Evolutionary conservation across 2,797 vertebrate genomes (phyloP).

Genomic region (Gallinago nigripennis): DNA sequence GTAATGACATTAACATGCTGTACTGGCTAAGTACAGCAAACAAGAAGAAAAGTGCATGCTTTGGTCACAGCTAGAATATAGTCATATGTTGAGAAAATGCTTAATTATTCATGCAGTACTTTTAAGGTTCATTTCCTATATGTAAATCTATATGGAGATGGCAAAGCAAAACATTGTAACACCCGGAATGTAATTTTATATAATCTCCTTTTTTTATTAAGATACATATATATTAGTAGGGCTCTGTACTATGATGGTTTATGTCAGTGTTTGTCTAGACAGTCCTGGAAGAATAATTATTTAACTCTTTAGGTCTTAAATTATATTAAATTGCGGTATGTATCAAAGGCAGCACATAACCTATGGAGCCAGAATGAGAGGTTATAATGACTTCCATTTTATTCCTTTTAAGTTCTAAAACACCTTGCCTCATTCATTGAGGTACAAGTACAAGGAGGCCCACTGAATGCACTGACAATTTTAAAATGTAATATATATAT

Average conservation of each 20-base stretch:
- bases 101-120: not conserved
- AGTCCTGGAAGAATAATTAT: not conserved
- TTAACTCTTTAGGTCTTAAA: slow-evolving; percentile 24
- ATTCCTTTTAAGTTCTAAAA: slow-evolving; percentile 29
- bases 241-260: not conserved
- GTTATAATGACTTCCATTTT: not conserved
- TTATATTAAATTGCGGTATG: not conserved
- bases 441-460: not conserved
- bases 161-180: not conserved
- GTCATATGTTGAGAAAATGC: not conserved
- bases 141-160: not conserved
- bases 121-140: not conserved
- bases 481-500: not conserved
- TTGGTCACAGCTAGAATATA: not conserved
- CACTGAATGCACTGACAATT: not conserved
- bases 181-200: not conserved
- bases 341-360: slow-evolving; percentile 23
- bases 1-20: not conserved
- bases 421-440: not conserved
- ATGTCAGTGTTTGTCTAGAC: slow-evolving; percentile 51
- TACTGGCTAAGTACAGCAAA: not conserved
- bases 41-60: not conserved
- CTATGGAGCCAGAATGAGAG: not conserved
- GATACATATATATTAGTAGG: not conserved
- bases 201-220: not conserved